phyloP scores from a whole-genome alignment of 2,113 vertebrate species.

The Oxyura jamaicensis region DNA sequence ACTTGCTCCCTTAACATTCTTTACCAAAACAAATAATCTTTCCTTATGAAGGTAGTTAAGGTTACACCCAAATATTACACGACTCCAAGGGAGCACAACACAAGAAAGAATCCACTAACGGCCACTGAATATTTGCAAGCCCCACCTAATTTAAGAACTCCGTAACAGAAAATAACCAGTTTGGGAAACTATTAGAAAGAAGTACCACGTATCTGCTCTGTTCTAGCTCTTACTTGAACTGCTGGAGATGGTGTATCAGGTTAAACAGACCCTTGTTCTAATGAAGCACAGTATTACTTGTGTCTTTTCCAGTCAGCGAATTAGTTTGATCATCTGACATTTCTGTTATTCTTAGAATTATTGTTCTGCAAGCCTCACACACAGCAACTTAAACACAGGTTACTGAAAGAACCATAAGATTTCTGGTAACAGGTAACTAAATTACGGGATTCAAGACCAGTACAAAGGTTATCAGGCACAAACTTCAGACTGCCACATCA shows the following conservation, averaged over 20 bases:
- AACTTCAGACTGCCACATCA: background rate
- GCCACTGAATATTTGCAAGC: background rate
- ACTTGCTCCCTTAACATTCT: background rate
- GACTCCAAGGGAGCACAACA: background rate
- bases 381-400: background rate
- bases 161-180: background rate
- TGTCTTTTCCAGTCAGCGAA: background rate
- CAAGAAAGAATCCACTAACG: background rate
- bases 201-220: background rate
- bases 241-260: background rate
- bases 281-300: background rate
- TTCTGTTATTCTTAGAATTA: background rate
- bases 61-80: background rate
- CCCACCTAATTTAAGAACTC: background rate
- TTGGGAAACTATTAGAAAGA: background rate
- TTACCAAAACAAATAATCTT: background rate
- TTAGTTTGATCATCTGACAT: background rate
- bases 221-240: background rate
- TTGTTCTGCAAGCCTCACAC: background rate
- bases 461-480: background rate
- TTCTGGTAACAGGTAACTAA: background rate
- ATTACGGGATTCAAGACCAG: background rate
- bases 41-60: background rate
- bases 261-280: background rate
- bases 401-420: background rate